Conservation (phyloP, 2,797 vertebrate genomes). For the Alauda arvensis region DNA sequence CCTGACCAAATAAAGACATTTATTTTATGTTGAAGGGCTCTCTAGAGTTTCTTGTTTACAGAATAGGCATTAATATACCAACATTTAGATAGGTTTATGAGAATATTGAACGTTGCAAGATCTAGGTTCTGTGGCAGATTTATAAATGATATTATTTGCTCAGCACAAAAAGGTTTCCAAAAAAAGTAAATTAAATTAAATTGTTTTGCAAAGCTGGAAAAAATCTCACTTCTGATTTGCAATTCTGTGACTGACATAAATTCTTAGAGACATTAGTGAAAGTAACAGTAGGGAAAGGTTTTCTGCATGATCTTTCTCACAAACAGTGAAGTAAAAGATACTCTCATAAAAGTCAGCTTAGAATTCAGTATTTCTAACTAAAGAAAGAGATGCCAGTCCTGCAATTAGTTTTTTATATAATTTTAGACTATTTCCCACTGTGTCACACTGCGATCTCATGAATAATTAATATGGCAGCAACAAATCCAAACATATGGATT, state of each 20-base stretch:
- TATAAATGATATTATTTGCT: not conserved
- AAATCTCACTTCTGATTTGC: not conserved
- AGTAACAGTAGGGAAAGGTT: not conserved
- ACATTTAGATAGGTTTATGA: not conserved
- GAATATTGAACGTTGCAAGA: not conserved
- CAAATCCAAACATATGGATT: slow-evolving; percentile 49
- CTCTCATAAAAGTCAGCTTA: not conserved
- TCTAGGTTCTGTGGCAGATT: not conserved
- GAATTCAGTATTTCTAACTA: not conserved
- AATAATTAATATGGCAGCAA: slow-evolving; percentile 36
- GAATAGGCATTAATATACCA: not conserved
- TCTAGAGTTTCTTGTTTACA: not conserved
- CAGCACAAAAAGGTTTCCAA: not conserved
- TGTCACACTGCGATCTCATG: not conserved
- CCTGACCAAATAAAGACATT: not conserved
- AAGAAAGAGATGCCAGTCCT: not conserved
- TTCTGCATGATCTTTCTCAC: not conserved
- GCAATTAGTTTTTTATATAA: not conserved
- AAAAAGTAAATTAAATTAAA: not conserved
- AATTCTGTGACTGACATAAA: not conserved
- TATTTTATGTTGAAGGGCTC: not conserved
- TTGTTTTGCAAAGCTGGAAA: not conserved
- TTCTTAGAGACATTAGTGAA: not conserved
- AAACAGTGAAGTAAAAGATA: not conserved
- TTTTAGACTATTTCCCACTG: not conserved